Evolutionary conservation across 2,113 vertebrate genomes (phyloP).

Genomic region (Engystomops pustulosus): DNA sequence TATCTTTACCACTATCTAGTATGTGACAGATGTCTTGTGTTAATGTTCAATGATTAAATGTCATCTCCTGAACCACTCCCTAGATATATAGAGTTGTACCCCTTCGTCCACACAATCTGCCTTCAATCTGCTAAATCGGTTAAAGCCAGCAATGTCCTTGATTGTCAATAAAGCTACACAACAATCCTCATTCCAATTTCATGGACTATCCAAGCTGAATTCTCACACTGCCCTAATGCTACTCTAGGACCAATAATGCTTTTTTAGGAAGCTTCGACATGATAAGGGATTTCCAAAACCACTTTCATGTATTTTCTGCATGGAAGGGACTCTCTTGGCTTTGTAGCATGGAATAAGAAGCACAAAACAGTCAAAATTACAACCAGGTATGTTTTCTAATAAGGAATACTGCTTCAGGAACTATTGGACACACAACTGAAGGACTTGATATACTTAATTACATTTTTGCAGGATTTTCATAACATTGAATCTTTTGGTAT

Average conservation of each 20-base stretch:
- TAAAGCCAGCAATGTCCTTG: conserved; percentile 60
- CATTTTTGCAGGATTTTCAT: not conserved
- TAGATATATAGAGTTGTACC: conserved; percentile 62
- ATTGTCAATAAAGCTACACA: conserved; percentile 57
- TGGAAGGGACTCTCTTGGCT: not conserved
- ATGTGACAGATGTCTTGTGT: conserved; percentile 81
- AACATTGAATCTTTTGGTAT: not conserved
- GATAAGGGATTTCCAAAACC: conserved; percentile 42
- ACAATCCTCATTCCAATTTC: not conserved
- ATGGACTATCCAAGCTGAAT: conserved; percentile 27
- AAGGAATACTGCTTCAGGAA: not conserved
- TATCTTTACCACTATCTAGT: conserved; percentile 64
- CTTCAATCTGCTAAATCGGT: conserved; percentile 74
- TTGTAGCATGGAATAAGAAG: not conserved
- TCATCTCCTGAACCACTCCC: conserved; percentile 73
- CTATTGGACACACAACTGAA: not conserved
- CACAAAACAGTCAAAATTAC: not conserved
- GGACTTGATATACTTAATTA: not conserved
- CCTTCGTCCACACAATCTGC: conserved; percentile 71
- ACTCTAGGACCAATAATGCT: conserved; percentile 42
- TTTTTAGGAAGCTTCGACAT: conserved; percentile 42
- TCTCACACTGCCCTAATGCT: conserved; percentile 51
- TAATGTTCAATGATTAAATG: conserved; percentile 83
- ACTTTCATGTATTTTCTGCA: conserved; percentile 6
- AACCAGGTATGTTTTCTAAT: not conserved